Evolutionary conservation across 2,888 invertebrate species (phyloP).

Genomic region (Pachydiplax longipennis): DNA sequence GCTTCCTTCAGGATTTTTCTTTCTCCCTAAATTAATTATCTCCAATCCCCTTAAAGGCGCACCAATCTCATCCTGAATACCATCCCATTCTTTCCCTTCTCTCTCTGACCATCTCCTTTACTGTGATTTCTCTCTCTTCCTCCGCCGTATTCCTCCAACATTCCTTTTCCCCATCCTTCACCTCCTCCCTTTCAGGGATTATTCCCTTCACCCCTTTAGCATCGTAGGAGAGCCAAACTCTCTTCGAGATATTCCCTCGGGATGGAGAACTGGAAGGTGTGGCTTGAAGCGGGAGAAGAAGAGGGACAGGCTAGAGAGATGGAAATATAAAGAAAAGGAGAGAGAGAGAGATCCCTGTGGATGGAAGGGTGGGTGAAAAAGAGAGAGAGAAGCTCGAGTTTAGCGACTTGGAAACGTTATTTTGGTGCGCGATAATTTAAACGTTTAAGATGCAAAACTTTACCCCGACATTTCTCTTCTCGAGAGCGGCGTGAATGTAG

Average conservation of each 20-base stretch:
- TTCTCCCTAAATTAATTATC: not conserved
- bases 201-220: not conserved
- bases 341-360: not conserved
- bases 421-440: conserved; percentile 43
- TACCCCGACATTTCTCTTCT: conserved; percentile 40
- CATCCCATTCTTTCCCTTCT: not conserved
- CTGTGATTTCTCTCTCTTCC: not conserved
- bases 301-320: not conserved
- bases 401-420: conserved; percentile 43
- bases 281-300: not conserved
- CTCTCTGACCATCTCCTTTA: not conserved
- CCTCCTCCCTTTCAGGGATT: not conserved
- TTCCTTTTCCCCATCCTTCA: not conserved
- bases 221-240: not conserved
- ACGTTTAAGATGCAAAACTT: conserved; percentile 45
- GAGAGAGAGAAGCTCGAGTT: conserved; percentile 28
- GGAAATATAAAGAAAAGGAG: not conserved
- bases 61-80: not conserved
- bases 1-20: not conserved
- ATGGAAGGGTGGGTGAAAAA: not conserved
- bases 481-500: not conserved
- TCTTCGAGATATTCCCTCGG: not conserved
- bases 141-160: not conserved
- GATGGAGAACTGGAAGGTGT: not conserved
- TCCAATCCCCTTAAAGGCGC: not conserved